Base-by-base conservation (phyloP, 2,113 vertebrate genomes). In the Morone chrysops region DNA sequence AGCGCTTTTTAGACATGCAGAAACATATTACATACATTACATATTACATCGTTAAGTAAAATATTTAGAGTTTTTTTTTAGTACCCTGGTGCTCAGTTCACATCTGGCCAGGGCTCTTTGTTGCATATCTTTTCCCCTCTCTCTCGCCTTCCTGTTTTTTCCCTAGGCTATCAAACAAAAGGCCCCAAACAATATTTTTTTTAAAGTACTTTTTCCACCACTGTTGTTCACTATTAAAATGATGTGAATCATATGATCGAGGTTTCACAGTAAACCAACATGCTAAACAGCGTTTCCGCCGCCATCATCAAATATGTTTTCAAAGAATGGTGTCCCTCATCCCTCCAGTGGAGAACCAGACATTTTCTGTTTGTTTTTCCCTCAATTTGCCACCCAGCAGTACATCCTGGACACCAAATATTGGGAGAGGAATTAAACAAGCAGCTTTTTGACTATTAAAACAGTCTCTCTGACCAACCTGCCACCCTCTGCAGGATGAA, bases 371-470 rank as follows among this genome's bases (percentile, higher is more conserved):
- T 45, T 74, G 38, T 82, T 78, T 63, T 22, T 31, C 38, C 47
- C 16, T 67, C 53, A 60, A 78, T 78, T 75, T 80, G 11, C 43
- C 60, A 80, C 25, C 45, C 54, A 78, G 78, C 43, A 83, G 75
- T 61, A 51, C 43, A 60, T 50, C 75, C 67, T 47, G 75, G 45
- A 70, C 14, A 59, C 53, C 8, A 68, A 76, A 74, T 78, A 80
- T 50, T 79, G 41, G 10, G 50, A 48, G 16, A 2, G 20, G 41
- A 67, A 63, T 59, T 13, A 77, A 82, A 36, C 41, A 43, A 70
- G 43, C 45, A 51, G 14, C 7, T 2, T 53, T 81, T 51, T 5
- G 51, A 63, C 40, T n/a, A 50, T 61, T 54, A 57, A 62, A 62
- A 80, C 75, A 53, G 17, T 18, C 43, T 62, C 53, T 56, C 51